Conservation (phyloP, 2,113 vertebrate species). For the Pelusios castaneus region DNA sequence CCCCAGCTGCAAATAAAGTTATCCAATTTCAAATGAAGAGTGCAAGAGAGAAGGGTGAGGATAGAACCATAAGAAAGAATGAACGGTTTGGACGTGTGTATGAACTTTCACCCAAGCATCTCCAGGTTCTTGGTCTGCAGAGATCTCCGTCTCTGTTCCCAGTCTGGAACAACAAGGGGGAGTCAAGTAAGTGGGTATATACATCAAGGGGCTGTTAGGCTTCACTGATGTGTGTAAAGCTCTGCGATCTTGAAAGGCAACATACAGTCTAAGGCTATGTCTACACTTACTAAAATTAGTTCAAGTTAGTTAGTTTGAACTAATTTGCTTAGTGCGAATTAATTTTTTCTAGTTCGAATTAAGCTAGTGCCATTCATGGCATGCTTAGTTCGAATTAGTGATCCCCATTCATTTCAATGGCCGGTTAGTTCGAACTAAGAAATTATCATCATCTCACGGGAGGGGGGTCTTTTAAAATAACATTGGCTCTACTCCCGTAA, state of each 20-base stretch:
- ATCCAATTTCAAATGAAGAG: background rate
- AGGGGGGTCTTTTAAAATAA: background rate
- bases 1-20: background rate
- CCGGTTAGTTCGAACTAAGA: too few relatives aligned
- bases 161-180: accelerated
- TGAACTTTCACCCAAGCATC: background rate
- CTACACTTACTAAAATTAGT: too few relatives aligned
- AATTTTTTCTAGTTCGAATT: too few relatives aligned
- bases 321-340: too few relatives aligned
- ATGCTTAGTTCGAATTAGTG: too few relatives aligned
- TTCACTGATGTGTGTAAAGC: background rate
- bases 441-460: background rate
- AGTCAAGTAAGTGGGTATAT: too few relatives aligned
- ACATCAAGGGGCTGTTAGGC: background rate
- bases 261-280: background rate
- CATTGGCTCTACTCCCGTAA: background rate
- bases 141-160: background rate
- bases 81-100: background rate
- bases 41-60: background rate
- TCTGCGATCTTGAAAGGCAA: background rate
- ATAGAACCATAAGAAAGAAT: background rate
- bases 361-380: too few relatives aligned
- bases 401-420: too few relatives aligned
- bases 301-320: too few relatives aligned
- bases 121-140: background rate